Evolutionary conservation across 30 jellyfish, hydroid and myxozoan species (phyloP).

Genomic region (Phacellophora camtschatica): DNA sequence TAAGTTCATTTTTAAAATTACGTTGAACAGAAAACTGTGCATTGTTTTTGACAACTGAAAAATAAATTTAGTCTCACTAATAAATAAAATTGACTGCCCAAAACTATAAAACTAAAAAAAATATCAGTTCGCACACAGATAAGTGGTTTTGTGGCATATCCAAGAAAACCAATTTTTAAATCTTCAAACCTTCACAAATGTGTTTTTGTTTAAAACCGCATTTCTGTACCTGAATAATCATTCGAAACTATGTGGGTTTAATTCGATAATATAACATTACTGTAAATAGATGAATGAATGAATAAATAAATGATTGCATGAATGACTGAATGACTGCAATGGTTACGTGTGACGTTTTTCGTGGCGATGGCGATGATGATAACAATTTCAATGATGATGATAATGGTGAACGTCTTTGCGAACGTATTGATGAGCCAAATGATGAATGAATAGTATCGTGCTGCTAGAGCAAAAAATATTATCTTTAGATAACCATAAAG

Average conservation of each 20-base stretch:
- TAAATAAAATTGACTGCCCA: not conserved
- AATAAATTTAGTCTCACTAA: not conserved
- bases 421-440: no score
- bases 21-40: no score
- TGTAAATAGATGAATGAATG: not conserved
- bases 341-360: slow-evolving; percentile 6
- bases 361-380: not conserved
- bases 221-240: no score
- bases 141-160: not conserved
- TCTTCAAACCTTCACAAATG: no score
- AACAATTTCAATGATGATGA: not conserved
- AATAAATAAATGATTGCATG: not conserved
- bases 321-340: not conserved
- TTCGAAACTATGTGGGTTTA: not conserved
- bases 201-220: no score
- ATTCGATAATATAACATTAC: no score
- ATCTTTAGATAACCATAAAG: no score
- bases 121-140: not conserved
- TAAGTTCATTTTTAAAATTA: no score
- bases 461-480: not conserved
- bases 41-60: not conserved
- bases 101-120: no score
- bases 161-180: no score
- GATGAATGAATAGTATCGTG: no score
- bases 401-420: no score